Base-by-base conservation (phyloP, 1,140 invertebrate species). In the Cotesia vestalis region DNA sequence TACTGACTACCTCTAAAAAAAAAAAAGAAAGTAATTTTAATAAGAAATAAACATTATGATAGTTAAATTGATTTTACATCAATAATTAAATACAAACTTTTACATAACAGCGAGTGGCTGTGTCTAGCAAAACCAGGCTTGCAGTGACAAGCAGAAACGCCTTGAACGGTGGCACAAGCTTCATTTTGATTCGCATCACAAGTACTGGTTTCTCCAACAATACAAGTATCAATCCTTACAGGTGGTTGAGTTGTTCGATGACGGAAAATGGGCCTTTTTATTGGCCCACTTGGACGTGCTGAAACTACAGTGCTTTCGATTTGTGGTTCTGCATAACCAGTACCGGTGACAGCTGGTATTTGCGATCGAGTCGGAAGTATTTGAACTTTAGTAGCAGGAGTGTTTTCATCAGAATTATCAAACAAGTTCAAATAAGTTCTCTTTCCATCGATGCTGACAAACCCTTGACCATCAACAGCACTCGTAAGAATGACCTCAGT, bases 361-460 rank as follows among this genome's bases (percentile, higher is more conserved):
- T 80, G 83, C 5, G 80, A 82, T 69, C 79, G 80, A 0, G 83
- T 83, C 5, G 87, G 80, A 59, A 84, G 79, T 4, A 82, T 76
- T 14, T 84, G 83, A 71, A 71, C 68, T 51, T 81, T 78, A 20
- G 80, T 83, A 20, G 75, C 53, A n/a, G 73, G 75, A 8, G 57
- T 74, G 0, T 68, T 77, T 63, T 76, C 76, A 73, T 77, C 81
- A 11, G 88, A 86, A 75, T 90, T 90, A 71, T 91, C 91, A 80
- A 95, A 94, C 3, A 96, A 84, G 86, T 95, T 95, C 72, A 96
- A 88, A 84, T 96, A 96, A 2, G 94, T 96, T 77, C 94, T 88
- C 84, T 95, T 94, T 35, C 95, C 95, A 80, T 96, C 95, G 71
- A 96, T 96, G n/a, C 94, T 96, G 4, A 96, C 95, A 83, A 95